These are phyloP conservation scores for Hetaerina americana DNA, from an alignment of 1,140 invertebrate species.

Conservation along the genomic window DNA sequence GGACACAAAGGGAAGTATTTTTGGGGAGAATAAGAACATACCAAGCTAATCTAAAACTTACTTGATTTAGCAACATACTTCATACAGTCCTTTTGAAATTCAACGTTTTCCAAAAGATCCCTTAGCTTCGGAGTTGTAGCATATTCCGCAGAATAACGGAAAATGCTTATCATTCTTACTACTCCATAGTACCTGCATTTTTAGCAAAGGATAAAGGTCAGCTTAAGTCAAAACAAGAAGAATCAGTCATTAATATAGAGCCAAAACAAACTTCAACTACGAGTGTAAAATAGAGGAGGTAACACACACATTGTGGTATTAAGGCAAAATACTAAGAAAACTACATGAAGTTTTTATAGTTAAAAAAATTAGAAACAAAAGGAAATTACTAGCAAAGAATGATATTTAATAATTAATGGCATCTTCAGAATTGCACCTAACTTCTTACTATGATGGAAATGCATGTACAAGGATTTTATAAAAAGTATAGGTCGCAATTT, in stretches of 20 bases:
- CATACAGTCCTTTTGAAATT: slow-evolving; percentile 62
- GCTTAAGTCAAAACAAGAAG: slow-evolving; percentile 2
- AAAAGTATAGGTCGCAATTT: too few relatives aligned
- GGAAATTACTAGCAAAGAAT: background rate
- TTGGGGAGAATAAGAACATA: too few relatives aligned
- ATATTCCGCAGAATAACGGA: slow-evolving; percentile 91
- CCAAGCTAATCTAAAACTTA: too few relatives aligned
- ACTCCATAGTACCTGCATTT: slow-evolving; percentile 54
- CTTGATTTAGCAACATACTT: slow-evolving; percentile 51
- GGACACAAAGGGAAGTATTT: too few relatives aligned
- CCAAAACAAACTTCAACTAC: background rate
- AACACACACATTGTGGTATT: too few relatives aligned
- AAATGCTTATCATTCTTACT: slow-evolving; percentile 70
- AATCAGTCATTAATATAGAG: background rate
- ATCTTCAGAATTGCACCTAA: too few relatives aligned
- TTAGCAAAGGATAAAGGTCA: slow-evolving; percentile 15
- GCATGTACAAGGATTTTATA: too few relatives aligned
- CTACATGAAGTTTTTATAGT: background rate
- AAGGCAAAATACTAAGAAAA: background rate
- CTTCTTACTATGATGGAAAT: too few relatives aligned
- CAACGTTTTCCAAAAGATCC: slow-evolving; percentile 48
- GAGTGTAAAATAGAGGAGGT: too few relatives aligned
- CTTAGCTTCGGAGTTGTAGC: slow-evolving; percentile 71
- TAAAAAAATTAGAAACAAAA: background rate
- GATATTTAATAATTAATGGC: too few relatives aligned